A percentile compares a stretch with the other conserved stretches of the same genome.
Conservation (phyloP, 2,888 invertebrate genomes). For the Pheosia gnoma region DNA sequence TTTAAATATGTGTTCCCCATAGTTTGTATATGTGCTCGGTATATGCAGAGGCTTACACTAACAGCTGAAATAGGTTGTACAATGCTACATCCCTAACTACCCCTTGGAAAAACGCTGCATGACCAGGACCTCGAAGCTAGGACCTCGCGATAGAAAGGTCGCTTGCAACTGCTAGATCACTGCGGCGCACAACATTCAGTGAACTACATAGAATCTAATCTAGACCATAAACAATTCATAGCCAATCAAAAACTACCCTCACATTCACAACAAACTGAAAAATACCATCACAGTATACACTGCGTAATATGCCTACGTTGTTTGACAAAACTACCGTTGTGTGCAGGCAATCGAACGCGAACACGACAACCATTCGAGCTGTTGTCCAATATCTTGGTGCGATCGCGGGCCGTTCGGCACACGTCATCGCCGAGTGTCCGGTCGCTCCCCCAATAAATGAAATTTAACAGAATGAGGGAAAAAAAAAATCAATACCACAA, state of each 20-base stretch:
- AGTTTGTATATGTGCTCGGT: too few relatives aligned
- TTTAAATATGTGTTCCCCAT: too few relatives aligned
- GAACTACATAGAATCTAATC: too few relatives aligned
- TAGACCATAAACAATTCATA: not conserved
- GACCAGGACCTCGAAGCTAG: too few relatives aligned
- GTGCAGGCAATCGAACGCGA: conserved; percentile 22
- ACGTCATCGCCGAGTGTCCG: conserved; percentile 64
- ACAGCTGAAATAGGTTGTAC: too few relatives aligned
- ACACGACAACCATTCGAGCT: conserved; percentile 17
- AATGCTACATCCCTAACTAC: too few relatives aligned
- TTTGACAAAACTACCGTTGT: conserved; percentile 14
- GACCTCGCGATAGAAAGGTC: too few relatives aligned
- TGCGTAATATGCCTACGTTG: conserved; percentile 16
- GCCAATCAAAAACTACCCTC: not conserved
- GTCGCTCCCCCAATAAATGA: conserved; percentile 82
- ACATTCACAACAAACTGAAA: not conserved
- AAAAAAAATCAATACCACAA: conserved; percentile 78
- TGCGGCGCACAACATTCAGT: too few relatives aligned
- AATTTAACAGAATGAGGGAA: conserved; percentile 84
- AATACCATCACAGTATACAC: conserved; percentile 20
- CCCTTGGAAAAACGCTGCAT: too few relatives aligned
- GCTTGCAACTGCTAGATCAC: too few relatives aligned
- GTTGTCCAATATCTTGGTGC: conserved; percentile 40
- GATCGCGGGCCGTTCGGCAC: conserved; percentile 42
- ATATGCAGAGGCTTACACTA: too few relatives aligned